These are phyloP conservation scores for Pampusana beccarii DNA, from an alignment of 2,113 vertebrate species.

Conservation along the genomic window DNA sequence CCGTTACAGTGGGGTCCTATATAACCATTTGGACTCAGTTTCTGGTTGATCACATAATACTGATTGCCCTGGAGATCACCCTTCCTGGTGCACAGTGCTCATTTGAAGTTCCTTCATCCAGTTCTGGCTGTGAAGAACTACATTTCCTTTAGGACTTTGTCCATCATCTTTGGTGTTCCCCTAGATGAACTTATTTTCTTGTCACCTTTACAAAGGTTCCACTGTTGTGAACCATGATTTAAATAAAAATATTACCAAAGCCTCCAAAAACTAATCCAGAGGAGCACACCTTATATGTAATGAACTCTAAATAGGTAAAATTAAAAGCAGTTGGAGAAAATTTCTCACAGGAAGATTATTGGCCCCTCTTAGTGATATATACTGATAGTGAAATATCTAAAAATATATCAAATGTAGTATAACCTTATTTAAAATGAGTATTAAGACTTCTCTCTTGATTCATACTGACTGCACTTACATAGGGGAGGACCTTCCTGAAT, in stretches of 20 bases:
- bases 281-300: not conserved
- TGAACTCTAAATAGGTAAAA: not conserved
- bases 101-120: not conserved
- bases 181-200: not conserved
- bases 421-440: not conserved
- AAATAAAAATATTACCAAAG: not conserved
- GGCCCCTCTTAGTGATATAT: not conserved
- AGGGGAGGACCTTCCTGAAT: not conserved
- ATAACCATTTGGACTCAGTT: not conserved
- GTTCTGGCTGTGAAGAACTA: not conserved
- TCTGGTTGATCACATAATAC: not conserved
- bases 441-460: not conserved
- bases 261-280: not conserved
- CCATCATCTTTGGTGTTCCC: accelerated
- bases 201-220: not conserved
- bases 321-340: not conserved
- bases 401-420: not conserved
- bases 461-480: not conserved
- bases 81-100: not conserved
- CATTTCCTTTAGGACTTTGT: not conserved
- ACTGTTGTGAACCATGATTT: not conserved
- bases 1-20: not conserved
- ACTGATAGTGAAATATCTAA: not conserved
- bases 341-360: not conserved
- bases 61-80: not conserved